Conservation (phyloP, 2,888 invertebrate genomes). For the Chaetogeoica ovagalla region DNA sequence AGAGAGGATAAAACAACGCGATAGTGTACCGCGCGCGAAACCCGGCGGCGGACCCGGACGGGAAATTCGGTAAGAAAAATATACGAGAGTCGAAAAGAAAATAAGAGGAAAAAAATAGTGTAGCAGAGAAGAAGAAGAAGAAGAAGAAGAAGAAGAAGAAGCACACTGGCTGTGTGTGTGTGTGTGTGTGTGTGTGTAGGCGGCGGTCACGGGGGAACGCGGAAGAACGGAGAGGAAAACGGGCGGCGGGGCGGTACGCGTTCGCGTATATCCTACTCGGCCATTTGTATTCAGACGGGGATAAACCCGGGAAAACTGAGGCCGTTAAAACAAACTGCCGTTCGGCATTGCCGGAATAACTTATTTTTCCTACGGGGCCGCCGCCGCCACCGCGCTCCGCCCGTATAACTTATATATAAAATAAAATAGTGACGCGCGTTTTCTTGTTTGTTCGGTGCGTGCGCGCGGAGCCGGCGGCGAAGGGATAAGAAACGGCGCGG, state of each 20-base stretch:
- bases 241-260: slow-evolving; percentile 46
- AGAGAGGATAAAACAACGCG: slow-evolving; percentile 55
- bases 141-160: too few species aligned
- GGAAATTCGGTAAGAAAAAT: slow-evolving; percentile 51
- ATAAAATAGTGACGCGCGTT: slow-evolving; percentile 42
- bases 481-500: slow-evolving; percentile 5
- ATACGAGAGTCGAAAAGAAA: slow-evolving; percentile 44
- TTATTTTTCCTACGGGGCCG: slow-evolving; percentile 47
- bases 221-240: slow-evolving; percentile 3
- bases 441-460: not conserved
- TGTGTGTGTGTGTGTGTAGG: not conserved
- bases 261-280: slow-evolving; percentile 34
- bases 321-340: slow-evolving; percentile 53
- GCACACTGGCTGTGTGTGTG: slow-evolving; percentile 9
- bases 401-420: slow-evolving; percentile 39
- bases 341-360: slow-evolving; percentile 52
- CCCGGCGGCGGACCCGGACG: slow-evolving; percentile 37
- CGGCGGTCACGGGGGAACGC: slow-evolving; percentile 4
- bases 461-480: too few species aligned
- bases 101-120: slow-evolving; percentile 5
- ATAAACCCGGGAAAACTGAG: slow-evolving; percentile 54
- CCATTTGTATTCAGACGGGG: slow-evolving; percentile 54
- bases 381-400: not conserved
- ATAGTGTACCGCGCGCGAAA: not conserved
- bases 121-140: too few species aligned